A percentile compares a stretch with the other conserved stretches of the same genome.
Conservation (phyloP, 2,113 vertebrate genomes). For the Cygnus buccinator region DNA sequence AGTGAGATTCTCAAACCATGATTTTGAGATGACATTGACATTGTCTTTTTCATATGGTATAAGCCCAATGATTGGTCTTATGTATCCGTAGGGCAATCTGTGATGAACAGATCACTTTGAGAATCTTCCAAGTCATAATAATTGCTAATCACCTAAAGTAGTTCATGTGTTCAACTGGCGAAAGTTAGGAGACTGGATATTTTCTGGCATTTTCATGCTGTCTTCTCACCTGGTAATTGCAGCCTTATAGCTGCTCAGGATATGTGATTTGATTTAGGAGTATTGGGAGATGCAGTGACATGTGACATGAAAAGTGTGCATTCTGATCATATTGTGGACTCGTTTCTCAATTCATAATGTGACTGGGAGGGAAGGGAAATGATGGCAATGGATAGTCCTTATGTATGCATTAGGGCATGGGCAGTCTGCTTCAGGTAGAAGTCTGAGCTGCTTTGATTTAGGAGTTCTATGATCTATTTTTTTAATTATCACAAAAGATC, state of each 20-base stretch:
- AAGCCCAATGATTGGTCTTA: neutral
- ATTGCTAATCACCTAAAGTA: neutral
- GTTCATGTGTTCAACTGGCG: neutral
- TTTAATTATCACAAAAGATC: neutral
- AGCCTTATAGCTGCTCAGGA: neutral
- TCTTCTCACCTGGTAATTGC: neutral
- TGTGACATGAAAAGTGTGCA: neutral
- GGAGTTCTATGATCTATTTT: neutral
- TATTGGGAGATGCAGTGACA: neutral
- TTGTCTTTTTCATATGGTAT: neutral
- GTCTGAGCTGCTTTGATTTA: neutral
- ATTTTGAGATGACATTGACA: neutral
- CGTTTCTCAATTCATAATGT: neutral
- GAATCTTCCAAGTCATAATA: neutral
- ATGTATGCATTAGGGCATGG: neutral
- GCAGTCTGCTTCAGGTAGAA: neutral
- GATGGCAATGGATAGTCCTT: neutral
- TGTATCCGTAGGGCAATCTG: neutral
- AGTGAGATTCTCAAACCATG: neutral
- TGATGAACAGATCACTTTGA: neutral
- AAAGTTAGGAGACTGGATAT: neutral
- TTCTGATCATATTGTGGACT: neutral
- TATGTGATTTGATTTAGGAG: neutral
- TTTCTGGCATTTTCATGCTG: neutral
- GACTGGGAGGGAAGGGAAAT: rapidly evolving